phyloP scores from a whole-genome alignment of 2,888 invertebrate genomes.

The Leuctra nigra region DNA sequence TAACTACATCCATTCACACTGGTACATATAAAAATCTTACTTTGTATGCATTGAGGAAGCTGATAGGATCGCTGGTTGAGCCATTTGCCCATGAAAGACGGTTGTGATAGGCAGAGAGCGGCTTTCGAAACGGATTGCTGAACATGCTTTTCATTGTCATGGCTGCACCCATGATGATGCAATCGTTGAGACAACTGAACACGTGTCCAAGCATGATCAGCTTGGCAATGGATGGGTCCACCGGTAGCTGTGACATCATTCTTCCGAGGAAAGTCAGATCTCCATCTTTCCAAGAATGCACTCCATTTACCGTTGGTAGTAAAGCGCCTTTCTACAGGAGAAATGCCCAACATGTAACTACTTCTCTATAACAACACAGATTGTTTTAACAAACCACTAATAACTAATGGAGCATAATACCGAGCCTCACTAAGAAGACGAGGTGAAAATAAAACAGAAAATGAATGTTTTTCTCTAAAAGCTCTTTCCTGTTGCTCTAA shows the following conservation, averaged over 20 bases:
- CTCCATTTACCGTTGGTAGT: conserved; percentile 49
- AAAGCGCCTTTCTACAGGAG: conserved; percentile 66
- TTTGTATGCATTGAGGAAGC: conserved; percentile 70
- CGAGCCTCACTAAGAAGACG: no score
- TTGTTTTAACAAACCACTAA: no score
- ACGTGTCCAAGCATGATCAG: conserved; percentile 80
- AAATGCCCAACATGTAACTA: conserved; percentile 19
- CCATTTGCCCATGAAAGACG: conserved; percentile 76
- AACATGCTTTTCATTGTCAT: conserved; percentile 77
- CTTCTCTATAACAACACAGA: background rate
- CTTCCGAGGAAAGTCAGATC: conserved; percentile 80
- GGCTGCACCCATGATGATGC: conserved; percentile 79
- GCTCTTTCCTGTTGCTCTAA: no score
- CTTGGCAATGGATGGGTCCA: conserved; percentile 76
- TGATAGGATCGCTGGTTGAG: conserved; percentile 78
- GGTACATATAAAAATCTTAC: no score
- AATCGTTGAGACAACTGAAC: conserved; percentile 76
- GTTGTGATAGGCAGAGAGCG: conserved; percentile 63
- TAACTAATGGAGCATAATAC: no score
- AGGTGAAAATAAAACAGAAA: no score
- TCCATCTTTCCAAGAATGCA: conserved; percentile 56
- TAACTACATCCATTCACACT: no score
- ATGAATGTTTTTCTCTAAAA: no score
- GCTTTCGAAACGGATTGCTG: conserved; percentile 61
- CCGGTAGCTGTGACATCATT: conserved; percentile 73